Conservation (phyloP, 2,113 vertebrate genomes). For the Pseudopipra pipra region DNA sequence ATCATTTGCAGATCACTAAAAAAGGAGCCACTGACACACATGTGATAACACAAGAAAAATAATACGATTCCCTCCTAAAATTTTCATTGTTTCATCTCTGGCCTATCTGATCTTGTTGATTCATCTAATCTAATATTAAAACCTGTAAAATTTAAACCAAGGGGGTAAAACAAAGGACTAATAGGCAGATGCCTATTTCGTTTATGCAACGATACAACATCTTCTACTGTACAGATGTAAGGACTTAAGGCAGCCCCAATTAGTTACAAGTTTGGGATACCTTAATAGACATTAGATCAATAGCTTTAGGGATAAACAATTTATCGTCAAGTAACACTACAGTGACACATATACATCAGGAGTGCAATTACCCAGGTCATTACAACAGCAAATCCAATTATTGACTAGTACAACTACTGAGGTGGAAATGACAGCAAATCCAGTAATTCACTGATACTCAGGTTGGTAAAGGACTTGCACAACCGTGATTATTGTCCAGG, state of each 20-base stretch:
- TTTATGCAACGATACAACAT: neutral
- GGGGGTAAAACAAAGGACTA: neutral
- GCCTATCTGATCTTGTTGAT: neutral
- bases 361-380: neutral
- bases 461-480: neutral
- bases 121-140: neutral
- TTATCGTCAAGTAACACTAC: neutral
- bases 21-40: neutral
- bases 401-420: neutral
- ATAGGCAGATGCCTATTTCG: neutral
- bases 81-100: neutral
- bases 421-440: neutral
- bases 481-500: fast-evolving
- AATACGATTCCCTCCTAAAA: neutral
- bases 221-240: neutral
- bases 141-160: neutral
- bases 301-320: neutral
- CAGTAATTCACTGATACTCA: neutral
- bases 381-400: neutral
- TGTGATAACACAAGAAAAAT: neutral
- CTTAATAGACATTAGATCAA: neutral
- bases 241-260: fast-evolving
- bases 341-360: neutral
- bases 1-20: neutral
- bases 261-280: neutral